A percentile compares a stretch with the other conserved stretches of the same genome.
Evolutionary conservation across 2,888 invertebrate genomes (phyloP).

Genomic region (Acronicta psi): DNA sequence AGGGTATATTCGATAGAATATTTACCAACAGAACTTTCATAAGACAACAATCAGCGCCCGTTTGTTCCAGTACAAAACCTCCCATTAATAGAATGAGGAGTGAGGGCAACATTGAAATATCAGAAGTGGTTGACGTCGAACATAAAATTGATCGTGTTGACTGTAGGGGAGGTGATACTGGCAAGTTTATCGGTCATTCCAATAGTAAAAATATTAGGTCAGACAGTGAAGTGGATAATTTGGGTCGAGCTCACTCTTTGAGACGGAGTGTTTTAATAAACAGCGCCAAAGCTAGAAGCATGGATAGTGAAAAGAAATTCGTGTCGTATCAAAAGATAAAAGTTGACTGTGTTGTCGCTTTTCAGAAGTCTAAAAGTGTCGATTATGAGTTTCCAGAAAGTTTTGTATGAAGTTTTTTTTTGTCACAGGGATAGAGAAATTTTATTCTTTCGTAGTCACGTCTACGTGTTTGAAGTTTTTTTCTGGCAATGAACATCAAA

Average conservation of each 20-base stretch:
- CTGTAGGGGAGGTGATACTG: constrained; percentile 56
- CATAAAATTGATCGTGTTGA: constrained; percentile 57
- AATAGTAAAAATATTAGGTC: constrained; percentile 73
- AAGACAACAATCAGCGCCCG: constrained; percentile 83
- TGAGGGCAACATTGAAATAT: constrained; percentile 77
- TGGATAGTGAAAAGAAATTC: constrained; percentile 77
- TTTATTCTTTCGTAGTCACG: constrained; percentile 24
- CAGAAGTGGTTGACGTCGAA: constrained; percentile 61
- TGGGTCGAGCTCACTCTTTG: constrained; percentile 76
- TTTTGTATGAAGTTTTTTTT: constrained; percentile 73
- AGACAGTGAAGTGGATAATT: constrained; percentile 70
- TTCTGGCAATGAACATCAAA: constrained; percentile 2
- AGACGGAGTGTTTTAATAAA: constrained; percentile 86
- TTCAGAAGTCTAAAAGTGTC: constrained; percentile 79
- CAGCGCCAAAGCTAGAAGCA: constrained; percentile 81
- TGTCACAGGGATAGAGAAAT: constrained; percentile 16
- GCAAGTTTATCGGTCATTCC: constrained; percentile 77
- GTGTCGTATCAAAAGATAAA: constrained; percentile 79
- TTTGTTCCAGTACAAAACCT: constrained; percentile 72
- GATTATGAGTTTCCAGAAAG: constrained; percentile 84
- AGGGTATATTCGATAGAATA: constrained; percentile 76
- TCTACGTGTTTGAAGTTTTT: constrained; percentile 4
- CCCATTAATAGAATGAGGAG: constrained; percentile 79
- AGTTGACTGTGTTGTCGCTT: constrained; percentile 82
- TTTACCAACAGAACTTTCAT: constrained; percentile 76